phyloP scores from a whole-genome alignment of 2,888 invertebrate genomes.

The Rhabditoides inermis region DNA sequence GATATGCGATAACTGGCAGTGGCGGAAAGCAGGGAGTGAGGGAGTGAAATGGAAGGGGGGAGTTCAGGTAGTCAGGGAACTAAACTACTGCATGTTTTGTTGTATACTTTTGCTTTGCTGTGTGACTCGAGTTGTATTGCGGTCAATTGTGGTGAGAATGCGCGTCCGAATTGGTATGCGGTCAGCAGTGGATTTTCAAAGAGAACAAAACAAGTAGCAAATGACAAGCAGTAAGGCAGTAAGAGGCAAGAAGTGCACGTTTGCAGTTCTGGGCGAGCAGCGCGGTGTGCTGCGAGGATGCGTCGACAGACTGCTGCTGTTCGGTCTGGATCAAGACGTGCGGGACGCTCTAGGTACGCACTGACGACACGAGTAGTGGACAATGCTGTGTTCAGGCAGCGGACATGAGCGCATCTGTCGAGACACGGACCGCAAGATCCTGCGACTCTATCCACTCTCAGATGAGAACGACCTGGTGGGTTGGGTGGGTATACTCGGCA shows the following conservation, averaged over 20 bases:
- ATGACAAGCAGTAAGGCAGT: too few relatives aligned
- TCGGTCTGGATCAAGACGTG: conserved; percentile 41
- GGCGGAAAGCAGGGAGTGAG: too few relatives aligned
- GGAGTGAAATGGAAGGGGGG: too few relatives aligned
- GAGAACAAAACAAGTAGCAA: too few relatives aligned
- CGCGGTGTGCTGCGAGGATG: conserved; percentile 40
- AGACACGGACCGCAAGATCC: conserved; percentile 32
- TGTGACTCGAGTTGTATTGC: too few relatives aligned
- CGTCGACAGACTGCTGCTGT: conserved; percentile 37
- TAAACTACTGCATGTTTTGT: too few relatives aligned
- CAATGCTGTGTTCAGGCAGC: neutral
- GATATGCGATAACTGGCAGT: too few relatives aligned
- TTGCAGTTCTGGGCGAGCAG: conserved; percentile 9
- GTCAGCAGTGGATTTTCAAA: neutral
- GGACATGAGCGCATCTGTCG: conserved; percentile 22
- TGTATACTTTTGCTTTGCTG: too few relatives aligned
- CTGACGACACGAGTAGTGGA: neutral
- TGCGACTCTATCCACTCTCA: conserved; percentile 30
- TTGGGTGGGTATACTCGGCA: neutral
- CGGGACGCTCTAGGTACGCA: conserved; percentile 6
- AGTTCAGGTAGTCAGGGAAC: too few relatives aligned
- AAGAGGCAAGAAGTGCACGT: neutral
- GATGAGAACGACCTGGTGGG: conserved; percentile 31
- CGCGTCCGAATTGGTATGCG: neutral
- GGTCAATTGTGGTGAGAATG: too few relatives aligned